These are phyloP conservation scores for Ammospiza maritima DNA, from an alignment of 2,797 vertebrate genomes.

Conservation along the genomic window DNA sequence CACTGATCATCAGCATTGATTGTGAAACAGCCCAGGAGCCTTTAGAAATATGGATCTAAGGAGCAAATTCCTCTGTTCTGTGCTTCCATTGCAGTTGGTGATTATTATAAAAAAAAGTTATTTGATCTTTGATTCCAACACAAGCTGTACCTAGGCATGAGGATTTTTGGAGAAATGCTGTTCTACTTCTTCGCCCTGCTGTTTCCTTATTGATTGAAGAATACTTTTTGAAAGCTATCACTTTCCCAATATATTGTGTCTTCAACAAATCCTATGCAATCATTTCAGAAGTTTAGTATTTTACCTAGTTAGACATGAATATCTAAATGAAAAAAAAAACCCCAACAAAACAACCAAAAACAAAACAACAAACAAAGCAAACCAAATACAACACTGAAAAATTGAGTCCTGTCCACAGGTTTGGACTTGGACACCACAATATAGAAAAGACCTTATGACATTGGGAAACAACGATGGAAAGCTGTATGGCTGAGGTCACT, in stretches of 20 bases:
- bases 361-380: background rate
- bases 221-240: background rate
- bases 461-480: background rate
- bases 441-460: no score
- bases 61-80: background rate
- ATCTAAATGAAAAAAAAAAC: background rate
- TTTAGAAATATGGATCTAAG: background rate
- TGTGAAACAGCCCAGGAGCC: background rate
- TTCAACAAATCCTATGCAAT: background rate
- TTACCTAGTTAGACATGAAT: background rate
- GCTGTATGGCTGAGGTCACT: background rate
- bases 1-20: background rate
- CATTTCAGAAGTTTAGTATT: background rate
- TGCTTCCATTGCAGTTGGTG: background rate
- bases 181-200: background rate
- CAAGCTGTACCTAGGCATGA: background rate
- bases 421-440: background rate
- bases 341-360: no score
- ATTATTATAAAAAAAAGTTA: background rate
- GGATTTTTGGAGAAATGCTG: background rate
- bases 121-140: background rate
- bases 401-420: background rate
- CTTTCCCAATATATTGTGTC: background rate
- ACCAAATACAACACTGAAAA: background rate
- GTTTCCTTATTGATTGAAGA: background rate